Conservation (phyloP, 2,888 invertebrate species). For the Eueremaeus valkanovi region DNA sequence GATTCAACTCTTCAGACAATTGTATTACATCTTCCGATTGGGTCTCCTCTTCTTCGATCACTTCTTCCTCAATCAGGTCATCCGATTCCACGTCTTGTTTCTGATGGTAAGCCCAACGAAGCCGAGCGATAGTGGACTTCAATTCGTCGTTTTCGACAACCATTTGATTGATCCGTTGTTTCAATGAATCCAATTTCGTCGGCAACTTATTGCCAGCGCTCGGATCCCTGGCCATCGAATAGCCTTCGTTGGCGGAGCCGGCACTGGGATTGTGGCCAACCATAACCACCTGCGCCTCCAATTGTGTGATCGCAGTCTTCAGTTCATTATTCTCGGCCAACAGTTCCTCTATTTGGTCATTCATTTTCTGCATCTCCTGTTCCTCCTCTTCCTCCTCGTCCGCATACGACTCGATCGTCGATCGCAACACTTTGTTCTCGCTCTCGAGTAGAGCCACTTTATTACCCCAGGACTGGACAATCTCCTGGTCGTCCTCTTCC, state of each 20-base stretch:
- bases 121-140: constrained; percentile 43
- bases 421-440: constrained; percentile 44
- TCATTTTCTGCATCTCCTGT: constrained; percentile 14
- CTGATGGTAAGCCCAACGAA: constrained; percentile 41
- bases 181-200: constrained; percentile 40
- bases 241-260: background rate
- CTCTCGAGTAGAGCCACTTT: constrained; percentile 36
- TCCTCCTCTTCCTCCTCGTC: constrained; percentile 39
- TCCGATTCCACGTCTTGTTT: background rate
- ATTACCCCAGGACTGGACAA: constrained; percentile 36
- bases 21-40: background rate
- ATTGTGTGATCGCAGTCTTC: background rate
- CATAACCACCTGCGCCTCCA: constrained; percentile 34
- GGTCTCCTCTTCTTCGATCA: constrained; percentile 20
- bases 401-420: constrained; percentile 34
- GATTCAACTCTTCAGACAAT: background rate
- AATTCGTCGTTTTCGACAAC: constrained; percentile 46
- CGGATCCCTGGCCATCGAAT: background rate
- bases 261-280: background rate
- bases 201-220: background rate
- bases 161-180: constrained; percentile 45
- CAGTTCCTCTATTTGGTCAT: constrained; percentile 23
- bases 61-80: constrained; percentile 18
- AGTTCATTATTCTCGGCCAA: constrained; percentile 36
- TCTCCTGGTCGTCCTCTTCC: constrained; percentile 41